Evolutionary conservation across 2,888 invertebrate species (phyloP).

Genomic region (Selenia dentaria): DNA sequence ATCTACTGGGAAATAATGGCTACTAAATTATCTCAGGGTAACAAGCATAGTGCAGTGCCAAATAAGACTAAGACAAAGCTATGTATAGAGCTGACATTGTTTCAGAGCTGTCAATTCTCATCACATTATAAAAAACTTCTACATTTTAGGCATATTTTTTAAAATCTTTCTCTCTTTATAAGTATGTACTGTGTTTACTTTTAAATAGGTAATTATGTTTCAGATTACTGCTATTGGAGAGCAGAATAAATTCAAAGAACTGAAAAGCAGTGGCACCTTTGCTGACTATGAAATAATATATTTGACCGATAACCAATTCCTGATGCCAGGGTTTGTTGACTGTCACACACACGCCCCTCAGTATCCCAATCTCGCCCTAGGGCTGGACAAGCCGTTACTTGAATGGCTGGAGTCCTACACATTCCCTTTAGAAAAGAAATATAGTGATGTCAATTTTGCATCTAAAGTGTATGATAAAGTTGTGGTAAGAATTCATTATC

Average conservation of each 20-base stretch:
- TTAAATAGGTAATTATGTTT: constrained; percentile 22
- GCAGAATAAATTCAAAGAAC: constrained; percentile 43
- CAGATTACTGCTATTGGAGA: constrained; percentile 61
- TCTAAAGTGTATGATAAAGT: constrained; percentile 88
- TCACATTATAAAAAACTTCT: no score
- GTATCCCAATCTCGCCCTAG: constrained; percentile 93
- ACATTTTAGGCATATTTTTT: no score
- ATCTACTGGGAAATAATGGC: no score
- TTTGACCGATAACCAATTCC: constrained; percentile 82
- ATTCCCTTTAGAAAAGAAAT: constrained; percentile 92
- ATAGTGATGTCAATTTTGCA: constrained; percentile 88
- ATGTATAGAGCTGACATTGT: no score
- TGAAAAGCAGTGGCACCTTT: constrained; percentile 39
- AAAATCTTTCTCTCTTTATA: no score
- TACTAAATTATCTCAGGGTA: no score
- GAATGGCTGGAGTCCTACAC: constrained; percentile 95
- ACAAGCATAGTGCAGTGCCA: no score
- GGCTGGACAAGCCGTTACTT: constrained; percentile 90
- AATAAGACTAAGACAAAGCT: no score
- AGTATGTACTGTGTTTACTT: no score
- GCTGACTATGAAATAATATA: constrained; percentile 44
- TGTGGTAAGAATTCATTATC: constrained; percentile 86
- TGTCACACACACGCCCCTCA: constrained; percentile 96
- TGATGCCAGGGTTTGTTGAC: constrained; percentile 95
- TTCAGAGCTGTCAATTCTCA: no score